Conservation (phyloP, 2,113 vertebrate species). For the Elanus axillaris region DNA sequence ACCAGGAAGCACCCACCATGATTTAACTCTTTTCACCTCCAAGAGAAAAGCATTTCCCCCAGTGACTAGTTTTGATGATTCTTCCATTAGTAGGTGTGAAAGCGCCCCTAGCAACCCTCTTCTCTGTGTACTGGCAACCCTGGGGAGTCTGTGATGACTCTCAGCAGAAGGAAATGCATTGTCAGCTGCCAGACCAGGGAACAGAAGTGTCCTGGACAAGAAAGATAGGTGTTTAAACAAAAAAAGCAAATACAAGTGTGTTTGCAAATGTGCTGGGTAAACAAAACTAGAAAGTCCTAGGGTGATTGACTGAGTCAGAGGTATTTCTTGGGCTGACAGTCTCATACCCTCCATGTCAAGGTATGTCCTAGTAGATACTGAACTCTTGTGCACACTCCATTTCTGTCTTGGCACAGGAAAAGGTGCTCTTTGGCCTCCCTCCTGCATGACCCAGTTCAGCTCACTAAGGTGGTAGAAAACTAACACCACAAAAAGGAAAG, state of each 20-base stretch:
- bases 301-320: background rate
- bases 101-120: background rate
- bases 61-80: slow-evolving; percentile 6
- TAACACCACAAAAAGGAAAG: background rate
- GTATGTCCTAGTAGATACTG: background rate
- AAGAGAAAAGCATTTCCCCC: background rate
- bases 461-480: background rate
- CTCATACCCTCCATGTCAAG: background rate
- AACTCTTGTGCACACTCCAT: background rate
- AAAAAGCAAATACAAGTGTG: background rate
- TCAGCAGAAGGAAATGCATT: slow-evolving; percentile 6
- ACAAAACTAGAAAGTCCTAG: background rate
- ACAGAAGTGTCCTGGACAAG: background rate
- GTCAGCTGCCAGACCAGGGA: background rate
- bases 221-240: background rate
- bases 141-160: background rate
- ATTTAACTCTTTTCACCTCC: slow-evolving; percentile 18
- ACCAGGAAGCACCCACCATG: background rate
- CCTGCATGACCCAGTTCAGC: background rate
- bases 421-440: background rate
- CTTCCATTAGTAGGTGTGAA: slow-evolving; percentile 45
- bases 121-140: background rate
- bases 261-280: background rate
- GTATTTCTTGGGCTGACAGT: background rate
- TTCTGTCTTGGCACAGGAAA: background rate